phyloP scores from a whole-genome alignment of 2,888 invertebrate species.

The Diabrotica balteata region DNA sequence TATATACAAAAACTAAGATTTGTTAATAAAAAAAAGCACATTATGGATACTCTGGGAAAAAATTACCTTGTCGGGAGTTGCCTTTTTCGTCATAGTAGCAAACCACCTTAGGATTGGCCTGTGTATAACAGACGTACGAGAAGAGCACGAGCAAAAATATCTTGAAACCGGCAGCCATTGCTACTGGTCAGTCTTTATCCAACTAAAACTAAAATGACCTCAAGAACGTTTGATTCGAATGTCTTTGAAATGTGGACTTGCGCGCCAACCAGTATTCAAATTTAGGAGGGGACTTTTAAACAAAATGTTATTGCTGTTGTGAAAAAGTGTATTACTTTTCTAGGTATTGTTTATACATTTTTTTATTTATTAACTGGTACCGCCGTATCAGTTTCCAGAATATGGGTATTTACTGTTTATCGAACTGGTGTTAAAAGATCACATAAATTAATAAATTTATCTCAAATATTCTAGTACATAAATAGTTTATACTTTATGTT shows the following conservation, averaged over 20 bases:
- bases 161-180: slow-evolving; percentile 33
- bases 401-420: too few species aligned
- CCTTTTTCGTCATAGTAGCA: slow-evolving; percentile 78
- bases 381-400: too few species aligned
- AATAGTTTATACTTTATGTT: too few species aligned
- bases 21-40: too few species aligned
- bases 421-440: too few species aligned
- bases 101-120: slow-evolving; percentile 67
- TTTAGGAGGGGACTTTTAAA: slow-evolving; percentile 19
- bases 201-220: slow-evolving; percentile 20
- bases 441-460: too few species aligned
- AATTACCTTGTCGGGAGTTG: slow-evolving; percentile 70
- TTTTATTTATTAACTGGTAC: not conserved
- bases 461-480: too few species aligned
- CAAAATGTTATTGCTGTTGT: not conserved
- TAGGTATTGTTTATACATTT: slow-evolving; percentile 1
- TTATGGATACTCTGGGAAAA: not conserved
- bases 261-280: slow-evolving; percentile 21
- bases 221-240: slow-evolving; percentile 34
- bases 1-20: too few species aligned
- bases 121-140: slow-evolving; percentile 49
- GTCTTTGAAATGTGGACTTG: slow-evolving; percentile 27
- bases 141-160: slow-evolving; percentile 43
- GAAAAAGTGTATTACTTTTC: not conserved
- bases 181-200: slow-evolving; percentile 10